A percentile compares a stretch with the other conserved stretches of the same genome.
Evolutionary conservation across 2,113 vertebrate genomes (phyloP).

Genomic region (Cinclus cinclus): DNA sequence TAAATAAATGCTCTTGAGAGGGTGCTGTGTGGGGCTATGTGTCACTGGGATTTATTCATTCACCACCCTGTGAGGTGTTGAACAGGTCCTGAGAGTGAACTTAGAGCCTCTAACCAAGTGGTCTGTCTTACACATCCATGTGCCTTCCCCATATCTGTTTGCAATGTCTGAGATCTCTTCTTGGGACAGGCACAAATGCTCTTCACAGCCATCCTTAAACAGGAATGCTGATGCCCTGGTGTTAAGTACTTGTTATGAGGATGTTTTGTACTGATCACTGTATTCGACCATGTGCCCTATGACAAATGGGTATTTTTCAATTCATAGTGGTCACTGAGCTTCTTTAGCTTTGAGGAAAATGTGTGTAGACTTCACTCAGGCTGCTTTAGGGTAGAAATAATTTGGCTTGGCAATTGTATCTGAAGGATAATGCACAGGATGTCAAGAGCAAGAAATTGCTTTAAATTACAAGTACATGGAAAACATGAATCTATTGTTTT

Average conservation of each 20-base stretch:
- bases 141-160: background rate
- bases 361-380: background rate
- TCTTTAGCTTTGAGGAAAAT: background rate
- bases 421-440: background rate
- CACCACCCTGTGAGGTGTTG: background rate
- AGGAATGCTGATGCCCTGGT: rapidly evolving
- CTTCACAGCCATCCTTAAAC: too few species aligned
- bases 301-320: background rate
- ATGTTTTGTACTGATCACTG: background rate
- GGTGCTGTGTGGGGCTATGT: background rate
- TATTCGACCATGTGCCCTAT: background rate
- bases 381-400: background rate
- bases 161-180: background rate
- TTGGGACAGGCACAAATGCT: rapidly evolving
- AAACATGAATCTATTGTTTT: background rate
- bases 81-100: background rate
- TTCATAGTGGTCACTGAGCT: background rate
- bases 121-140: rapidly evolving
- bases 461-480: background rate
- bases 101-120: background rate
- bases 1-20: background rate
- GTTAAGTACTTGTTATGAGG: background rate
- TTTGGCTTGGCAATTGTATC: background rate
- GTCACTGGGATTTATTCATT: background rate
- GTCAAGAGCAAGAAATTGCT: background rate